Conservation (phyloP, 2,113 vertebrate species). For the Oncorhynchus tshawytscha region DNA sequence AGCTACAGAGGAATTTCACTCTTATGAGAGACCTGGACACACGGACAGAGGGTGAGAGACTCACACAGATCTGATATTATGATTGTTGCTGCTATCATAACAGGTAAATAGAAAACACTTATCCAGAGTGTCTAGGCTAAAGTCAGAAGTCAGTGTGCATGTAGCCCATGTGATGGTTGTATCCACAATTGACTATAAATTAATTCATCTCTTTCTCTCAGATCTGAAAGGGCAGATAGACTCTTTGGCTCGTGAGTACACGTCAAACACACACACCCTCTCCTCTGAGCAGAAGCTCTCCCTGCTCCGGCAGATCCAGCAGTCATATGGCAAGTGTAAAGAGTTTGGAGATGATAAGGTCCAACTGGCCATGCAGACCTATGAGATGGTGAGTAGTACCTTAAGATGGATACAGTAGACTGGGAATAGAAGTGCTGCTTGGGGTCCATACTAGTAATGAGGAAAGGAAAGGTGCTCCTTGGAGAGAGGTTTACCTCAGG, state of each 20-base stretch:
- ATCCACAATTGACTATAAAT: not conserved
- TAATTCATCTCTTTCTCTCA: conserved; percentile 38
- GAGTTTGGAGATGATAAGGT: conserved; percentile 91
- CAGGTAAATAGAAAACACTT: no score
- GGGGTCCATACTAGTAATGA: no score
- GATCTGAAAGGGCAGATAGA: conserved; percentile 89
- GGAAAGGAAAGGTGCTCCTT: no score
- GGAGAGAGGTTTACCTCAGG: no score
- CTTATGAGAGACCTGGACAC: conserved; percentile 88
- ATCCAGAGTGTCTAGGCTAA: no score
- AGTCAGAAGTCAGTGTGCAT: no score
- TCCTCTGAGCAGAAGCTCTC: conserved; percentile 83
- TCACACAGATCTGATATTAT: not conserved
- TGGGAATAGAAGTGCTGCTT: no score
- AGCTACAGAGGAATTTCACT: conserved; percentile 88
- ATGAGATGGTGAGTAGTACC: conserved; percentile 82
- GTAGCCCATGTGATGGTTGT: not conserved
- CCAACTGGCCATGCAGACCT: conserved; percentile 91
- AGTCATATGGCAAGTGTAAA: conserved; percentile 87
- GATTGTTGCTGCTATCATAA: not conserved
- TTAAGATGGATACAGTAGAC: not conserved
- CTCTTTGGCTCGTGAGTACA: conserved; percentile 84
- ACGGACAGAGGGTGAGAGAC: conserved; percentile 81
- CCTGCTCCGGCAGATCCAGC: conserved; percentile 85
- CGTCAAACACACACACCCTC: conserved; percentile 80